Evolutionary conservation across 2,888 invertebrate species (phyloP).

Genomic region (Drosophila trichaetosa): DNA sequence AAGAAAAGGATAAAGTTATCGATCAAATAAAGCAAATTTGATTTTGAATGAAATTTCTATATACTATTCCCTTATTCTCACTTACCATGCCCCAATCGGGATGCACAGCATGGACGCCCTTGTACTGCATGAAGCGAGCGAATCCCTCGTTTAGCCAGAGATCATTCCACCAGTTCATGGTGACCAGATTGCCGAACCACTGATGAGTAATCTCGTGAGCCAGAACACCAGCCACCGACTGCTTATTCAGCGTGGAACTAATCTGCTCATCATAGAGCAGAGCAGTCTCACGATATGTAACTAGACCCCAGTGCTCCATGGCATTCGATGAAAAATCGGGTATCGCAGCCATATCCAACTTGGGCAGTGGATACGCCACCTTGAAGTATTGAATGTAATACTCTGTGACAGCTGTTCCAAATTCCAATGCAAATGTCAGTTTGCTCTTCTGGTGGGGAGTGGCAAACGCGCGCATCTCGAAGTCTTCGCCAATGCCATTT

Average conservation of each 20-base stretch:
- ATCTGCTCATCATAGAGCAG: constrained; percentile 90
- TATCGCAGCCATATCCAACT: constrained; percentile 87
- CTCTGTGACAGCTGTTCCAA: constrained; percentile 90
- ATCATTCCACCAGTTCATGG: constrained; percentile 97
- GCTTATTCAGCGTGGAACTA: constrained; percentile 91
- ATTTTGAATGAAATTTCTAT: background rate
- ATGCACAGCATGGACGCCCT: constrained; percentile 89
- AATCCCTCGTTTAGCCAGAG: constrained; percentile 97
- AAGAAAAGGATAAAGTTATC: too few species aligned
- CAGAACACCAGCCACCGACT: constrained; percentile 91
- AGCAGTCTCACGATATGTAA: constrained; percentile 94
- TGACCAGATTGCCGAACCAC: constrained; percentile 96
- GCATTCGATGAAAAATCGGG: constrained; percentile 88
- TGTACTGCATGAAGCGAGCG: constrained; percentile 94
- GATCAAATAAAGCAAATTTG: too few species aligned
- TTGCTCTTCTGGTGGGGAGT: constrained; percentile 90
- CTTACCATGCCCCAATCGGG: constrained; percentile 92
- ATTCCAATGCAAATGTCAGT: constrained; percentile 90
- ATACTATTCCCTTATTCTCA: background rate
- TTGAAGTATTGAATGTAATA: constrained; percentile 93
- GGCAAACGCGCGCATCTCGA: constrained; percentile 90
- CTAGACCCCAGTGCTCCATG: constrained; percentile 98
- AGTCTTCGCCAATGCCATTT: constrained; percentile 86
- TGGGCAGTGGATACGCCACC: constrained; percentile 94
- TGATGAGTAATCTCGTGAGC: constrained; percentile 97